These are phyloP conservation scores for Trissolcus basalis DNA, from an alignment of 1,140 invertebrate species.

Conservation along the genomic window DNA sequence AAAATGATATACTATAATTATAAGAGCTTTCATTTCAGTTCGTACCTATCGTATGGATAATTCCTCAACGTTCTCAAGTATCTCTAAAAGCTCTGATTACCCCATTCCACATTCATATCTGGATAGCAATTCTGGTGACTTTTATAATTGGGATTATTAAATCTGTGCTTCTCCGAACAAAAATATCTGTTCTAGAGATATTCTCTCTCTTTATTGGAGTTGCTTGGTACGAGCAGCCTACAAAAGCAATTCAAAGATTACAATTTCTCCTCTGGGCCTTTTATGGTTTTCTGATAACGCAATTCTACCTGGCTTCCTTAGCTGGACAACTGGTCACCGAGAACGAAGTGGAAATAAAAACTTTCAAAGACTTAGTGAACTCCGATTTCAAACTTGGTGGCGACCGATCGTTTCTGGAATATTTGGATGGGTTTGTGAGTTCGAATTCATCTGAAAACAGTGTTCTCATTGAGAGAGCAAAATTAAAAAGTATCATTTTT, in stretches of 20 bases:
- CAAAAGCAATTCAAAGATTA: conserved; percentile 51
- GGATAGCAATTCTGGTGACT: conserved; percentile 58
- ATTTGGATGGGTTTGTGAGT: too few relatives aligned
- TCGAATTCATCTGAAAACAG: too few relatives aligned
- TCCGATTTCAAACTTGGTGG: conserved; percentile 59
- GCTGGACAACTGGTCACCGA: conserved; percentile 64
- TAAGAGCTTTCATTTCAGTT: too few relatives aligned
- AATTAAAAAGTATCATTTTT: conserved; percentile 45
- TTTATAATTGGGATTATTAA: conserved; percentile 56
- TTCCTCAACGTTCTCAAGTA: too few relatives aligned
- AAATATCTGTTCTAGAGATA: conserved; percentile 64
- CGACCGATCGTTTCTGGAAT: conserved; percentile 4
- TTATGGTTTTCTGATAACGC: conserved; percentile 65
- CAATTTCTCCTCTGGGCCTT: conserved; percentile 66
- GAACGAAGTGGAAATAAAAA: conserved; percentile 48
- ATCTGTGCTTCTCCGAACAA: conserved; percentile 50
- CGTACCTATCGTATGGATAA: too few relatives aligned
- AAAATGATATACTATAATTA: too few relatives aligned
- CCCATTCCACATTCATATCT: conserved; percentile 62
- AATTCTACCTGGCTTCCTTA: conserved; percentile 67
- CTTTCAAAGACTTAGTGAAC: conserved; percentile 47
- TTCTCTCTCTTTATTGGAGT: conserved; percentile 62
- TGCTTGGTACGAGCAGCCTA: conserved; percentile 55
- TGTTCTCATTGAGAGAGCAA: not conserved
- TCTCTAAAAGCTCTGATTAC: conserved; percentile 62